Percentiles rank a stretch among this genome's conserved stretches.
phyloP scores from a whole-genome alignment of 2,113 vertebrate genomes.

The Microcebus ravelobensis region DNA sequence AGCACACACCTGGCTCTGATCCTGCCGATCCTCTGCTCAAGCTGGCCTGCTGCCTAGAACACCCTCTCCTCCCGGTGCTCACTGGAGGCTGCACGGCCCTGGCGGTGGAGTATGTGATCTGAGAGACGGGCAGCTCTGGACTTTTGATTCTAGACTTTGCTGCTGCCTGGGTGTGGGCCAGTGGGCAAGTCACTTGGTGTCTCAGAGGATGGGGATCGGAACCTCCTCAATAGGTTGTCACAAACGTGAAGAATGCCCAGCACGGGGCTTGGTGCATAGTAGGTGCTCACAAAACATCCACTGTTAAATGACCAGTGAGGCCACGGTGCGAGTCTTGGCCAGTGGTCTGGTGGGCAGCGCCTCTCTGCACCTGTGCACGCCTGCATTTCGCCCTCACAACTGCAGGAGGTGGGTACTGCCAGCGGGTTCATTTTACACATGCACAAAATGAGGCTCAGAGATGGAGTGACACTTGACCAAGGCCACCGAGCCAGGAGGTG shows the following conservation, averaged over 20 bases:
- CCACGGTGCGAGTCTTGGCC: background rate
- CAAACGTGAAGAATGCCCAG: background rate
- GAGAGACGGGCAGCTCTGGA: background rate
- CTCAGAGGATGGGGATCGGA: background rate
- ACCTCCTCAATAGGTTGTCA: background rate
- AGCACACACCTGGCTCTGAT: background rate
- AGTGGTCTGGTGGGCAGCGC: rapidly evolving
- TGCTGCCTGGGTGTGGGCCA: background rate
- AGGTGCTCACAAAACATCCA: background rate
- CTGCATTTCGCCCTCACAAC: background rate
- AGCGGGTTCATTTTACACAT: background rate
- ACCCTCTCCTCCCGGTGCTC: background rate
- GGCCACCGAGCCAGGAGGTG: background rate
- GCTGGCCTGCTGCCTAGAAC: background rate
- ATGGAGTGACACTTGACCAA: background rate
- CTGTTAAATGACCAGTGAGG: background rate
- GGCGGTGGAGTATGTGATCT: background rate
- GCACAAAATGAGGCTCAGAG: background rate
- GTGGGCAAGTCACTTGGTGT: background rate
- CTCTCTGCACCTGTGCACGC: background rate
- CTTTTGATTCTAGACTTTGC: background rate
- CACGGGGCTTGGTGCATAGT: rapidly evolving
- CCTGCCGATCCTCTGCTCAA: background rate
- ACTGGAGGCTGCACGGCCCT: background rate
- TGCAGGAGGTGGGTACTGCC: background rate